These are phyloP conservation scores for Catocala fraxini DNA, from an alignment of 2,888 invertebrate species.

Conservation along the genomic window DNA sequence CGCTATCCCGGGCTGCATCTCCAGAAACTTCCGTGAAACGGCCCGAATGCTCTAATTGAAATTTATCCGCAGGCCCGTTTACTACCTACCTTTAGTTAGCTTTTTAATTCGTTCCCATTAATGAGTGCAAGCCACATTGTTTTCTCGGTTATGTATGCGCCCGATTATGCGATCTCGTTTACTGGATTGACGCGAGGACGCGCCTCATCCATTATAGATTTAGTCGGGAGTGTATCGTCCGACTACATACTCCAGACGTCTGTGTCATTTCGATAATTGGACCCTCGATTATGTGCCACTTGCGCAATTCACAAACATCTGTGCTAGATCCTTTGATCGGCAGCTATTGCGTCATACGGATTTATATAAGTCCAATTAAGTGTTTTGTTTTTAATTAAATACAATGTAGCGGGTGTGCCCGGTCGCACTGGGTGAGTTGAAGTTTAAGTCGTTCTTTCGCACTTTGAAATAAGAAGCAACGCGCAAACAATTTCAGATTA, in stretches of 20 bases:
- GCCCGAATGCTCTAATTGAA: conserved; percentile 83
- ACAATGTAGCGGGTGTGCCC: conserved; percentile 35
- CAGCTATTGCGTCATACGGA: conserved; percentile 75
- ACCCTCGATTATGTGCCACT: conserved; percentile 68
- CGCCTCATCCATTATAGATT: conserved; percentile 87
- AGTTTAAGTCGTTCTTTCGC: conserved; percentile 40
- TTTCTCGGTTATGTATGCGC: conserved; percentile 75
- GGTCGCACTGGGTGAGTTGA: conserved; percentile 35
- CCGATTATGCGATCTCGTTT: conserved; percentile 82
- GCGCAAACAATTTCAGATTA: conserved; percentile 26
- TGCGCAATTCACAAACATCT: conserved; percentile 78
- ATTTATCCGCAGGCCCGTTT: conserved; percentile 74
- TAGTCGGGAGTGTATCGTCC: conserved; percentile 75
- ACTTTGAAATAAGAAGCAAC: conserved; percentile 27
- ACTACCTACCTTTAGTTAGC: conserved; percentile 53
- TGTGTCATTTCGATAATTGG: conserved; percentile 87
- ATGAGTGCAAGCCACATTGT: conserved; percentile 66
- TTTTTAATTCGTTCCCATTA: conserved; percentile 66
- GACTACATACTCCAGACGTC: conserved; percentile 61
- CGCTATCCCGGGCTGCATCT: conserved; percentile 71
- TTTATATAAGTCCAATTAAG: conserved; percentile 77
- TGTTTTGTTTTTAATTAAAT: conserved; percentile 68
- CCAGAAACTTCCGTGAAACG: conserved; percentile 77
- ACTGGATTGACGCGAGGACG: conserved; percentile 80
- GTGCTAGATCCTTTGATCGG: conserved; percentile 78